Conservation (phyloP, 1,140 invertebrate genomes). For the Platyura marginata region DNA sequence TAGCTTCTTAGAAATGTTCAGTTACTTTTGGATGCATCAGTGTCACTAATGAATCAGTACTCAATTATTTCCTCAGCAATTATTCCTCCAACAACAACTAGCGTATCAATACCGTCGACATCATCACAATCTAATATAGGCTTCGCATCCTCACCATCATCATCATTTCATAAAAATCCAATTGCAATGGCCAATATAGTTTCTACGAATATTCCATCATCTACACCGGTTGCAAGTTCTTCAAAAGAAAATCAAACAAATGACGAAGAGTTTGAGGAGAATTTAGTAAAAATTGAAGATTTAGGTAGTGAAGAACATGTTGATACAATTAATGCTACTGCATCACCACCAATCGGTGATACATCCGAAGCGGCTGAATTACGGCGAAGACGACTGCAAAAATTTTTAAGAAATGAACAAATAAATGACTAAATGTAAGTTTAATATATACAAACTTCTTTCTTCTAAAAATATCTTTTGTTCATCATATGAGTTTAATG, state of each 20-base stretch:
- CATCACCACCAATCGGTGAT: slow-evolving; percentile 5
- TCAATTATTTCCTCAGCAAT: slow-evolving; percentile 35
- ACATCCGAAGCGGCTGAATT: slow-evolving; percentile 28
- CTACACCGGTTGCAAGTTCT: no score
- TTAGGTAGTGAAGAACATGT: slow-evolving; percentile 19
- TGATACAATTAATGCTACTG: slow-evolving; percentile 8
- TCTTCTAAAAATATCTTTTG: no score
- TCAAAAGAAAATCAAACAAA: slow-evolving; percentile 2
- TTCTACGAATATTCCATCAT: no score
- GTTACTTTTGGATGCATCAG: slow-evolving; percentile 70
- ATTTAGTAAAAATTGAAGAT: slow-evolving; percentile 16
- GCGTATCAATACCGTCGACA: slow-evolving; percentile 15
- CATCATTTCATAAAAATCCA: no score
- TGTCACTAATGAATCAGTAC: slow-evolving; percentile 80
- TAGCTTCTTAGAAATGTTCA: slow-evolving; percentile 58
- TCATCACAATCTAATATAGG: no score
- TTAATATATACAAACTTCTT: neutral
- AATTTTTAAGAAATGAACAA: slow-evolving; percentile 32
- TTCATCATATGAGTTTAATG: no score
- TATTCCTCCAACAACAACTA: slow-evolving; percentile 15
- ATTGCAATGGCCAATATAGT: neutral
- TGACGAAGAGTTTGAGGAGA: neutral
- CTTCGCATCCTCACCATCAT: no score
- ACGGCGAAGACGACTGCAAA: slow-evolving; percentile 47
- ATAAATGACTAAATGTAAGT: neutral